These are phyloP conservation scores for Ferdinandea cuprea DNA, from an alignment of 2,888 invertebrate species.

Conservation along the genomic window DNA sequence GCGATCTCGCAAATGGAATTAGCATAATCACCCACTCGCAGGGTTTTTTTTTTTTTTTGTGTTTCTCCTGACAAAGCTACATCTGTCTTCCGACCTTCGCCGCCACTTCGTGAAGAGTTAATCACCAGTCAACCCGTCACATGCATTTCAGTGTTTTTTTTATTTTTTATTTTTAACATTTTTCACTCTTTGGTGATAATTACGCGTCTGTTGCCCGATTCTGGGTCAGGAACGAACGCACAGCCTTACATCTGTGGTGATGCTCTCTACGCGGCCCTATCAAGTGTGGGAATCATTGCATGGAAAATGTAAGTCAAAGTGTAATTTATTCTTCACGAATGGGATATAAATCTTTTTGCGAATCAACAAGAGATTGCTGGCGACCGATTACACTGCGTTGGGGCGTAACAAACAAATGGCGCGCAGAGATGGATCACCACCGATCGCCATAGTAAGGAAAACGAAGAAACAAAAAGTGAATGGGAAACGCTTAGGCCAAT, in stretches of 20 bases:
- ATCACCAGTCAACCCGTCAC: slow-evolving; percentile 68
- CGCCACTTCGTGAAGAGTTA: slow-evolving; percentile 68
- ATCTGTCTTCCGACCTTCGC: slow-evolving; percentile 72
- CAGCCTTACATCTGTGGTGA: slow-evolving; percentile 45
- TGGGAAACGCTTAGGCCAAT: slow-evolving; percentile 50
- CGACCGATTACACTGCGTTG: slow-evolving; percentile 50
- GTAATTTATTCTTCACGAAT: slow-evolving; percentile 54
- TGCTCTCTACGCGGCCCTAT: slow-evolving; percentile 13
- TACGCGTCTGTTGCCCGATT: slow-evolving; percentile 57
- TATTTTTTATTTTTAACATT: too few species aligned
- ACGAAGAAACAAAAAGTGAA: slow-evolving; percentile 9
- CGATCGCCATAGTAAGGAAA: slow-evolving; percentile 27
- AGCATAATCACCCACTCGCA: slow-evolving; percentile 73
- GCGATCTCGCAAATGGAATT: slow-evolving; percentile 69
- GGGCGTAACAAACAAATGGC: slow-evolving; percentile 70
- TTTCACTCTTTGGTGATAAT: slow-evolving; percentile 52
- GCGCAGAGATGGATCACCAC: slow-evolving; percentile 61
- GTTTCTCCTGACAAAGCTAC: slow-evolving; percentile 36
- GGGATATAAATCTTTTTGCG: slow-evolving; percentile 58
- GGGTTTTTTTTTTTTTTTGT: slow-evolving; percentile 24
- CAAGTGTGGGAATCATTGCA: slow-evolving; percentile 65
- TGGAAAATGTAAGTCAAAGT: slow-evolving; percentile 30
- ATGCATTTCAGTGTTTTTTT: slow-evolving; percentile 16
- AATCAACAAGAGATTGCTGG: slow-evolving; percentile 58
- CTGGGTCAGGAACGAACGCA: slow-evolving; percentile 60